phyloP scores from a whole-genome alignment of 2,113 vertebrate species.

The Cnemophilus loriae region DNA sequence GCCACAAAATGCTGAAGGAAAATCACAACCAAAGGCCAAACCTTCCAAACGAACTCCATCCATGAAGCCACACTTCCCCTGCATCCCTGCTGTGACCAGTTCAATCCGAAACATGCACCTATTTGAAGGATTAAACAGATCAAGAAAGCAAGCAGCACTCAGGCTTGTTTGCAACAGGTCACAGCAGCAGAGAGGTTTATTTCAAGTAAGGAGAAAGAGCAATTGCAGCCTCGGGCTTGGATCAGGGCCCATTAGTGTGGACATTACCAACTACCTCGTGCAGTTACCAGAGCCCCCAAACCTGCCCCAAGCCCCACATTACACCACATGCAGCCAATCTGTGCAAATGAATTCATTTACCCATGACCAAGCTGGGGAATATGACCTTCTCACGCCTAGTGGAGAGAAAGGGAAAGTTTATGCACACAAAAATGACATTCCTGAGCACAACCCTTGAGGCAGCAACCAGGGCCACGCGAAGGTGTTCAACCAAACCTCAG shows the following conservation, averaged over 20 bases:
- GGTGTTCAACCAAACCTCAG: not conserved
- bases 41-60: not conserved
- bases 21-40: not conserved
- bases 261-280: conserved; percentile 36
- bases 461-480: not conserved
- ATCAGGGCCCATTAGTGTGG: conserved; percentile 1
- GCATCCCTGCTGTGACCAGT: not conserved
- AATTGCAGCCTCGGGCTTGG: not conserved
- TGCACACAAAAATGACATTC: conserved; percentile 23
- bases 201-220: not conserved
- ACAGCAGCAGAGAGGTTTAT: not conserved
- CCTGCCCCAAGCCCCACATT: conserved; percentile 48
- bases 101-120: not conserved
- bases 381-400: conserved; percentile 89
- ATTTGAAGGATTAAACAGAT: not conserved
- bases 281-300: conserved; percentile 58
- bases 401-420: conserved; percentile 73
- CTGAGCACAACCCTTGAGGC: not conserved
- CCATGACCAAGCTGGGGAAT: conserved; percentile 87
- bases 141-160: not conserved
- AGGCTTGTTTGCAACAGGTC: not conserved
- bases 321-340: conserved; percentile 61
- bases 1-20: not conserved
- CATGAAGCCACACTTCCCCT: not conserved
- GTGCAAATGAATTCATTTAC: conserved; percentile 81